Conservation (phyloP, 2,888 invertebrate genomes). For the Drosophila affinis region DNA sequence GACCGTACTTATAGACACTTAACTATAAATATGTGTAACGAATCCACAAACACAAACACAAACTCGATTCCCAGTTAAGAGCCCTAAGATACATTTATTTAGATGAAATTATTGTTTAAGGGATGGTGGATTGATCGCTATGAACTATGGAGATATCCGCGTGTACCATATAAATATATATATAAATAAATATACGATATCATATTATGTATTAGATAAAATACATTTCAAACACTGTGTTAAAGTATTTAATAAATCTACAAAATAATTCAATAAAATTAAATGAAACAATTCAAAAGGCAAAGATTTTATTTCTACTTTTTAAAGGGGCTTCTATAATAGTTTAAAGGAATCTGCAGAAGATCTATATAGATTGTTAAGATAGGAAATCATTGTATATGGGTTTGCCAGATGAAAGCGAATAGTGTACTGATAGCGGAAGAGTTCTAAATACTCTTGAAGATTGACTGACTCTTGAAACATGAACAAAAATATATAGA, state of each 20-base stretch:
- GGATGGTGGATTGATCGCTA: conserved; percentile 19
- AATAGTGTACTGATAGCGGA: too few relatives aligned
- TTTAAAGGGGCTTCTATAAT: not conserved
- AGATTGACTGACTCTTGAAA: too few relatives aligned
- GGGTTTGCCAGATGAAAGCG: too few relatives aligned
- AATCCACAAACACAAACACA: not conserved
- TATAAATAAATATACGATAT: conserved; percentile 56
- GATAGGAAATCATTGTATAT: not conserved
- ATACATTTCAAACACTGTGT: conserved; percentile 78
- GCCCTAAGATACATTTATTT: conserved; percentile 60
- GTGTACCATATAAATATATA: conserved; percentile 55
- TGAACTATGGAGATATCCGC: conserved; percentile 55
- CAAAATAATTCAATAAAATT: conserved; percentile 46
- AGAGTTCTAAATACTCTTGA: too few relatives aligned
- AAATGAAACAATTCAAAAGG: conserved; percentile 16
- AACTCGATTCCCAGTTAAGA: conserved; percentile 54
- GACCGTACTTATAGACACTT: conserved; percentile 13
- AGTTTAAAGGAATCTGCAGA: too few relatives aligned
- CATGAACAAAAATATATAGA: too few relatives aligned
- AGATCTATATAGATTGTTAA: too few relatives aligned
- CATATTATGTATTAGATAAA: conserved; percentile 63
- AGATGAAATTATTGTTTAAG: conserved; percentile 69
- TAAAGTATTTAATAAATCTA: conserved; percentile 78
- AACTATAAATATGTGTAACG: conserved; percentile 4
- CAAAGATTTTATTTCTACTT: not conserved